A percentile compares a stretch with the other conserved stretches of the same genome.
Evolutionary conservation across 1,140 invertebrate species (phyloP).

Genomic region (Zaprionus tsacasi): DNA sequence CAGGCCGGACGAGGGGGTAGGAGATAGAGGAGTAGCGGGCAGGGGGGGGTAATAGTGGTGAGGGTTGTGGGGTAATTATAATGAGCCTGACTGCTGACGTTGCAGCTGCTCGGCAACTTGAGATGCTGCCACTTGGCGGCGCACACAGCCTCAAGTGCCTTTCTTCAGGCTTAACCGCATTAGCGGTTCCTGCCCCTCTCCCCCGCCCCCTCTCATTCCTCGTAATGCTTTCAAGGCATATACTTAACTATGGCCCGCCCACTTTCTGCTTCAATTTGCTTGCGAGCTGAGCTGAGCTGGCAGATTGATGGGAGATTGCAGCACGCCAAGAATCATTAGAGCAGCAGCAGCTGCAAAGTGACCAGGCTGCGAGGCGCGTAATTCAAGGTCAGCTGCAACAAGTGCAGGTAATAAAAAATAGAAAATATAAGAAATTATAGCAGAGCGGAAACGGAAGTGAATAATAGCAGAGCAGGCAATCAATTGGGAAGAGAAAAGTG

Average conservation of each 20-base stretch:
- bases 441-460: not conserved
- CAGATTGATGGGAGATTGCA: not conserved
- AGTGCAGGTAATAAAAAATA: not conserved
- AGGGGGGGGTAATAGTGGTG: not conserved
- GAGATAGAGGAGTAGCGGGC: no score
- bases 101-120: conserved; percentile 19
- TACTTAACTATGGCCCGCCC: not conserved
- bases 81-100: conserved; percentile 39
- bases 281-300: not conserved
- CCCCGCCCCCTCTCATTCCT: not conserved
- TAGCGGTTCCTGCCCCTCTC: not conserved
- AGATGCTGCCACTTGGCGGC: conserved; percentile 4
- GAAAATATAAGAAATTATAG: not conserved
- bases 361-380: not conserved
- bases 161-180: conserved; percentile 29
- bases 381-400: not conserved
- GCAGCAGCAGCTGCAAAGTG: not conserved
- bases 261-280: not conserved
- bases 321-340: not conserved
- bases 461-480: not conserved
- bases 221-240: conserved; percentile 14
- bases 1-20: no score
- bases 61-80: conserved; percentile 28
- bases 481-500: not conserved
- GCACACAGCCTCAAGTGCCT: not conserved